A percentile compares a stretch with the other conserved stretches of the same genome.
Evolutionary conservation across 2,888 invertebrate genomes (phyloP).

Genomic region (Orthosia incerta): DNA sequence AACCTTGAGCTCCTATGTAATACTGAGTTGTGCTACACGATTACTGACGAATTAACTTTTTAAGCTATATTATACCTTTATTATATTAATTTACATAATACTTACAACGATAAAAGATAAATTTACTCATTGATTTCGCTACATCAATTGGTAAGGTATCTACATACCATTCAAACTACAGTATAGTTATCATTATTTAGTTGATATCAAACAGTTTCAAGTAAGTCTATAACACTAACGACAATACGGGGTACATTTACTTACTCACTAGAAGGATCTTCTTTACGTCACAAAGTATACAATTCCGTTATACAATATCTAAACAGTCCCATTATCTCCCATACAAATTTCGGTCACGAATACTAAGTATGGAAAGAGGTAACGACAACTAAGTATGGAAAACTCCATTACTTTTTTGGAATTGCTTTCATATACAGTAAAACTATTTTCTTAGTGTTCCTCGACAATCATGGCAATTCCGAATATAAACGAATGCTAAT

Average conservation of each 20-base stretch:
- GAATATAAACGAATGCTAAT: too few relatives aligned
- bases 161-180: neutral
- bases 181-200: neutral
- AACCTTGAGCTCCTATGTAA: too few relatives aligned
- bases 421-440: too few relatives aligned
- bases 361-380: too few relatives aligned
- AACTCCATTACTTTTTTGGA: too few relatives aligned
- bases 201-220: neutral
- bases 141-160: neutral
- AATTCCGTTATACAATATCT: neutral
- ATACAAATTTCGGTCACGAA: too few relatives aligned
- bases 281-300: neutral
- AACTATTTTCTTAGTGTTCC: too few relatives aligned
- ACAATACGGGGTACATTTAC: neutral
- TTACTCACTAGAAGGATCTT: conserved; percentile 12
- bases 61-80: too few relatives aligned
- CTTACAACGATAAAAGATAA: neutral
- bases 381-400: too few relatives aligned
- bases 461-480: too few relatives aligned
- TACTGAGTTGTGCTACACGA: too few relatives aligned
- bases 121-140: neutral
- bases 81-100: neutral
- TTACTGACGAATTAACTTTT: too few relatives aligned
- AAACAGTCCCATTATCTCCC: neutral
- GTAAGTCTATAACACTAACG: neutral